phyloP scores from a whole-genome alignment of 30 jellyfish, hydroid and myxozoan genomes.

The Aurelia sp. region DNA sequence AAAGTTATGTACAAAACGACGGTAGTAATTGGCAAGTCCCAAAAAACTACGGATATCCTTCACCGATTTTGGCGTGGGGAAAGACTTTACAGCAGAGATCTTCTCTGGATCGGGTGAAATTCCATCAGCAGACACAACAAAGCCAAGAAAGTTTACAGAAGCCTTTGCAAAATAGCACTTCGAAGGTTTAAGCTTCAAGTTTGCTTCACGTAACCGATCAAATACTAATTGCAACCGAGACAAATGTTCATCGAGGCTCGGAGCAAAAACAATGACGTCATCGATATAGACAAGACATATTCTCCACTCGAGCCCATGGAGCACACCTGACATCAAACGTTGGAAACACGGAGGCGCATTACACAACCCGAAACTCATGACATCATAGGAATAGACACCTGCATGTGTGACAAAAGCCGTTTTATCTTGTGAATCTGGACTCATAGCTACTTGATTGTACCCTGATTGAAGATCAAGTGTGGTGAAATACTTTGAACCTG shows the following conservation, averaged over 20 bases:
- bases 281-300: constrained; percentile 44
- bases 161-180: constrained; percentile 61
- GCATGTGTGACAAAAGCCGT: constrained; percentile 7
- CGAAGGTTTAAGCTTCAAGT: constrained; percentile 54
- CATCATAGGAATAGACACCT: not conserved
- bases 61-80: constrained; percentile 40
- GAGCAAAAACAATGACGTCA: constrained; percentile 46
- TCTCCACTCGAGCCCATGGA: constrained; percentile 58
- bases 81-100: constrained; percentile 4
- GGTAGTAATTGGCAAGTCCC: constrained; percentile 39
- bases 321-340: constrained; percentile 27
- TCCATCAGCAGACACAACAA: constrained; percentile 68
- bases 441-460: constrained; percentile 13
- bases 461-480: constrained; percentile 33
- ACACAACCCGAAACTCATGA: not conserved
- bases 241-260: constrained; percentile 48
- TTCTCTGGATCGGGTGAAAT: constrained; percentile 66
- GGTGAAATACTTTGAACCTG: not conserved
- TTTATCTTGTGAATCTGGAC: not conserved
- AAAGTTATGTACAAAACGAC: constrained; percentile 43
- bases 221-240: constrained; percentile 31
- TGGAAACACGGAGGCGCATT: constrained; percentile 65
- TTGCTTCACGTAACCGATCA: constrained; percentile 64
- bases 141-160: constrained; percentile 59
- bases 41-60: constrained; percentile 25